Evolutionary conservation across 2,113 vertebrate genomes (phyloP).

Genomic region (Rhea pennata): DNA sequence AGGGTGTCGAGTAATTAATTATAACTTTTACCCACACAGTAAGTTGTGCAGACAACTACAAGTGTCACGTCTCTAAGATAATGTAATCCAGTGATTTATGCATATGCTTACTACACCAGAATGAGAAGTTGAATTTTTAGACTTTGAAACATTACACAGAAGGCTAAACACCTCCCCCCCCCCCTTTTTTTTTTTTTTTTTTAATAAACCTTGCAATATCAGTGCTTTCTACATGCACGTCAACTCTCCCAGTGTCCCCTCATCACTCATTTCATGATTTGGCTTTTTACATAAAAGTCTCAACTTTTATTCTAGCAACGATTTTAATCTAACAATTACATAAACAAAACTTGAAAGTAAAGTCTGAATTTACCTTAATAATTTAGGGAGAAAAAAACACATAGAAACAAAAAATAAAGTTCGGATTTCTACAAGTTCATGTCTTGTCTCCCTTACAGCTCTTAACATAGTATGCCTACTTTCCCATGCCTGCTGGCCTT

Average conservation of each 20-base stretch:
- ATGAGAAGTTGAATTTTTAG: slow-evolving; percentile 30
- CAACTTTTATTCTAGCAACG: background rate
- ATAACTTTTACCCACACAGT: background rate
- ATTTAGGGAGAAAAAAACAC: background rate
- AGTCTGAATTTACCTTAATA: background rate
- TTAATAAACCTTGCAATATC: background rate
- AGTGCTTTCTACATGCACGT: background rate
- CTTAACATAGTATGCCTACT: background rate
- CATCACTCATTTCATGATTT: background rate
- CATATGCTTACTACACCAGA: background rate
- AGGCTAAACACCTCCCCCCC: background rate
- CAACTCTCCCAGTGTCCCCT: background rate
- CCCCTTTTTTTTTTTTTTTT: background rate
- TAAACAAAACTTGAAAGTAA: background rate
- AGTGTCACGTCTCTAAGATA: slow-evolving; percentile 1
- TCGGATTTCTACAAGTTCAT: background rate
- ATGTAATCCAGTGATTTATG: slow-evolving; percentile 23
- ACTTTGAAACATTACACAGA: slow-evolving; percentile 27
- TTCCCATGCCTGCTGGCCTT: background rate
- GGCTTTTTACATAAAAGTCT: background rate
- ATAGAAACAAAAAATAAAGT: background rate
- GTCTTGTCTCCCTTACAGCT: background rate
- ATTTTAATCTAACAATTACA: background rate
- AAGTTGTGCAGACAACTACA: slow-evolving; percentile 12
- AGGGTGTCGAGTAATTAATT: slow-evolving; percentile 56